These are phyloP conservation scores for Steinernema hermaphroditum DNA, from an alignment of 2,888 invertebrate species.

Conservation along the genomic window DNA sequence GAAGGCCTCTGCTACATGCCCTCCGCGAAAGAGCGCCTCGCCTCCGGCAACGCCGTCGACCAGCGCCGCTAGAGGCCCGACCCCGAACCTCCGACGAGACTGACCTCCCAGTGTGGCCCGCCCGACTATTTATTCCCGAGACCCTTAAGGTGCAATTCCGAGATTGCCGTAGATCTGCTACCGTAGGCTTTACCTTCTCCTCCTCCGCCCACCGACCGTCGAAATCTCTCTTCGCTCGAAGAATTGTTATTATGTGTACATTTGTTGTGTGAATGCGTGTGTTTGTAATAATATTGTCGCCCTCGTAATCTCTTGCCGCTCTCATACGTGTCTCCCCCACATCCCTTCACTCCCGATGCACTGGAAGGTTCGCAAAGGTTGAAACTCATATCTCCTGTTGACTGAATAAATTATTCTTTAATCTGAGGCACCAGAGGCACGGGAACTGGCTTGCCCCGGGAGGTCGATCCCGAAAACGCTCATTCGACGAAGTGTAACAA, in stretches of 20 bases:
- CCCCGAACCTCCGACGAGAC: constrained; percentile 12
- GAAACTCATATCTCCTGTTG: constrained; percentile 2
- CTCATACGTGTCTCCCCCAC: constrained; percentile 28
- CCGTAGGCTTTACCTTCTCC: constrained; percentile 29
- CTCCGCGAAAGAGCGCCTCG: constrained; percentile 1
- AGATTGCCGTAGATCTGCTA: constrained; percentile 27
- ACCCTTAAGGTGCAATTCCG: constrained; percentile 11
- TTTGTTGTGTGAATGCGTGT: constrained; percentile 21
- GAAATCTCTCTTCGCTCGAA: constrained; percentile 29
- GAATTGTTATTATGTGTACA: constrained; percentile 21
- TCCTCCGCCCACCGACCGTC: background rate
- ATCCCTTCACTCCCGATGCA: constrained; percentile 26
- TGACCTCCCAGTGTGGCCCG: constrained; percentile 8
- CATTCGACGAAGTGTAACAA: too few relatives aligned
- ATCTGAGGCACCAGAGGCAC: too few relatives aligned
- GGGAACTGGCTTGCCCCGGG: too few relatives aligned
- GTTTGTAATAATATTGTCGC: constrained; percentile 14
- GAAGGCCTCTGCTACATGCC: constrained; percentile 65
- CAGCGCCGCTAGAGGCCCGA: background rate
- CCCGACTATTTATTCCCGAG: constrained; percentile 16
- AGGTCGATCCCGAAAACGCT: too few relatives aligned
- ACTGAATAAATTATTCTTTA: background rate
- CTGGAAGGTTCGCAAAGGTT: constrained; percentile 27
- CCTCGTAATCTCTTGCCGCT: constrained; percentile 11
- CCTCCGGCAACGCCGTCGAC: constrained; percentile 16